Evolutionary conservation across 1,140 invertebrate genomes (phyloP), one percentile per base, ranked within the genome.

Genomic region (Gryon sp.): DNA sequence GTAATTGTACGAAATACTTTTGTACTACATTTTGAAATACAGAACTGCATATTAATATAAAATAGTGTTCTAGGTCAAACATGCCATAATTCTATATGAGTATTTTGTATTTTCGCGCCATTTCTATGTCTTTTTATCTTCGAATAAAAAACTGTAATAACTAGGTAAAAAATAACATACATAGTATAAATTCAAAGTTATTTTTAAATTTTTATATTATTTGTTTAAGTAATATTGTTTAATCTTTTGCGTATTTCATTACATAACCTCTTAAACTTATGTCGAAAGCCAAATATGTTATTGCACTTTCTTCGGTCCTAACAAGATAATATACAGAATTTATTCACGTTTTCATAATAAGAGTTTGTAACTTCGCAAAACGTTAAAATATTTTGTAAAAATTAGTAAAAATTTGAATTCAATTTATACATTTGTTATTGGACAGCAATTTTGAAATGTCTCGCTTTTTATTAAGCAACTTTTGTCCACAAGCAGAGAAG

Each of bases 391-490:
- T 41, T 57, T 57, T 18, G 24, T 7, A 20, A 26, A 34, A 20
- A 19, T 26, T n/a, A n/a, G n/a, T n/a, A n/a, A n/a, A 41, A 26
- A 19, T 28, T 40, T 32, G 4, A 14, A 18, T 36, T 12, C 9
- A 8, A 32, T 9, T 24, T 16, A 11, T 32, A 18, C 15, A 4
- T 2, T 19, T n/a, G 0, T 66, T 20, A 14, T 52, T 32, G 2
- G 2, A 9, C 52, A 48, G 24, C 55, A 46, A 28, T 50, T 30
- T 62, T 11, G 79, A 22, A 50, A 87, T 87, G 86, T 81, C 84
- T 55, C 82, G 84, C 68, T 74, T 85, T 18, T 22, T n/a, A n/a
- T n/a, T 87, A 2, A 30, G 48, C 12, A 82, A 76, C 76, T 18
- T 87, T 3, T 79, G 69, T 43, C 76, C 80, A 24, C 78, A 79